Base-by-base conservation (phyloP, 2,888 invertebrate genomes). In the Dendrolimus houi region DNA sequence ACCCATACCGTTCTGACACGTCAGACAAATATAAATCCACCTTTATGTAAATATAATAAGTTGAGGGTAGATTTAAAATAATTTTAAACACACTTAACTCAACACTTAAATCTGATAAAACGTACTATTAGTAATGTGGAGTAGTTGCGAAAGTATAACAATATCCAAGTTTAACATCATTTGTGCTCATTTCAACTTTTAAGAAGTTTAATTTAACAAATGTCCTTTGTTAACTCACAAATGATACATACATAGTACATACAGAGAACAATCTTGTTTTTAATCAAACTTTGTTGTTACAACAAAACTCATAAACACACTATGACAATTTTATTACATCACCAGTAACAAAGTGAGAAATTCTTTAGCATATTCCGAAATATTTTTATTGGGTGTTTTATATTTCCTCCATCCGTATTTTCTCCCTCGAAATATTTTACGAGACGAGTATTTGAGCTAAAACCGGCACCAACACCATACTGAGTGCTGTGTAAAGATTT, bases 361-460 rank as follows among this genome's bases (percentile, higher is more conserved):
- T 47, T 47, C 47, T 47, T 47, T 47, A 47, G 47, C 47, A 47
- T 47, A 47, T 47, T 10, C 47, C 12, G 47, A 47, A 47, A 47
- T 47, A 47, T 47, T 55, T 56, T 60, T 55, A 57, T 58, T 52
- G 55, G 58, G n/a, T 60, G 57, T 60, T 61, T 61, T 41, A 56
- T 60, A 61, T 62, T 56, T 60, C 60, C 13, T 56, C 17, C 55
- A 57, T 52, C 40, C 58, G 59, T 55, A 54, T 54, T 54, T 47
- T 60, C 55, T 41, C 54, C 58, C 14, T 54, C 47, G 59, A 56
- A 54, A 12, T 59, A 57, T 62, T 59, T 74, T 82, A 81, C 61
- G 71, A 72, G 59, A 72, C 60, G 61, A 81, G 63, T 60, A 75
- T 65, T 70, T 83, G 77, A 72, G 78, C 75, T 69, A 85, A 63